Conservation (phyloP, 2,888 invertebrate species). For the Nymphalis urticae region DNA sequence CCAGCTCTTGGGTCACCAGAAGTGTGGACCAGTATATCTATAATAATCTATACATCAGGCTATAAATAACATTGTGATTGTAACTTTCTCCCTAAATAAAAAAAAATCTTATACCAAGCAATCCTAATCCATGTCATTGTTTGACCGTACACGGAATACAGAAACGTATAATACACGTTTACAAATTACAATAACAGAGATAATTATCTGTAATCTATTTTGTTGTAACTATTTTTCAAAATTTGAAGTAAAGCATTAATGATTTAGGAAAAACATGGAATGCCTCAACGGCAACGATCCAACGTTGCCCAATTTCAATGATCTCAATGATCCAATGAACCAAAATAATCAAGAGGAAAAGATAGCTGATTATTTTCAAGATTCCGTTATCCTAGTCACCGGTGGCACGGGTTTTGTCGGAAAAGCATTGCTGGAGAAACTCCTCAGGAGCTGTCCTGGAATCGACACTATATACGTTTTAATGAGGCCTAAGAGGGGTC, state of each 20-base stretch:
- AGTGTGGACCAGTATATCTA: no score
- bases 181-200: no score
- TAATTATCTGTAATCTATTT: no score
- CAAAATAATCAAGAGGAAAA: slow-evolving; percentile 52
- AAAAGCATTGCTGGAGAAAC: slow-evolving; percentile 95
- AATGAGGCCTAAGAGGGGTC: slow-evolving; percentile 87
- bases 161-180: no score
- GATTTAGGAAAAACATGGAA: slow-evolving; percentile 58
- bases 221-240: background rate
- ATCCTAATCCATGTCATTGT: no score
- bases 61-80: no score
- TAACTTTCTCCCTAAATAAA: no score
- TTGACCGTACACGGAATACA: no score
- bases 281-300: slow-evolving; percentile 67
- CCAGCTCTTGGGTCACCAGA: no score
- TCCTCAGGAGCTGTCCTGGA: slow-evolving; percentile 91
- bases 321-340: slow-evolving; percentile 33
- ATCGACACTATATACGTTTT: slow-evolving; percentile 90
- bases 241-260: background rate
- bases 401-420: slow-evolving; percentile 93
- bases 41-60: no score
- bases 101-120: no score
- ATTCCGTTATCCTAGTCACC: slow-evolving; percentile 77
- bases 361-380: slow-evolving; percentile 78
- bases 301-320: slow-evolving; percentile 55